These are phyloP conservation scores for Drosophila cyrtoloma DNA, from an alignment of 2,888 invertebrate genomes.

Conservation along the genomic window DNA sequence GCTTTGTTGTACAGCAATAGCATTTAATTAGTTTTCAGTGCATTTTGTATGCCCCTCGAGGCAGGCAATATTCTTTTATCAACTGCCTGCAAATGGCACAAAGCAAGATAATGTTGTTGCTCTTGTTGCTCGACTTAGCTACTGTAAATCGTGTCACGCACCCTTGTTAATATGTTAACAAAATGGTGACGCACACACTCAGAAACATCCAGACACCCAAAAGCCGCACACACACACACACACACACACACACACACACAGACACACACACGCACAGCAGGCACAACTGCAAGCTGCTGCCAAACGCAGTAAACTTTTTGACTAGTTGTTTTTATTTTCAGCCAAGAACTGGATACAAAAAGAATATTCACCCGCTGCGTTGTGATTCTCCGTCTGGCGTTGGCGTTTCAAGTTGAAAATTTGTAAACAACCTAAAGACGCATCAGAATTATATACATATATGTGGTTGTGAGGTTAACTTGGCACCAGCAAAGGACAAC, in stretches of 20 bases:
- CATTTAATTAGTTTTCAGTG: constrained; percentile 53
- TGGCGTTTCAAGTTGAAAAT: constrained; percentile 77
- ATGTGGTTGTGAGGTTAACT: constrained; percentile 39
- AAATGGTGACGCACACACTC: constrained; percentile 41
- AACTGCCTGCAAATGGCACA: constrained; percentile 58
- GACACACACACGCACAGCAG: constrained; percentile 19
- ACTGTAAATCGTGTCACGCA: constrained; percentile 62
- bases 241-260: constrained; percentile 23
- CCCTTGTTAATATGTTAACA: constrained; percentile 60
- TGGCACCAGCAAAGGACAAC: constrained; percentile 19
- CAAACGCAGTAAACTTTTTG: constrained; percentile 65
- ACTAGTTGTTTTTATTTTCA: constrained; percentile 34
- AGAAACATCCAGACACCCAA: constrained; percentile 14
- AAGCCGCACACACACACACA: background rate
- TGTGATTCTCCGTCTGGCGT: constrained; percentile 57
- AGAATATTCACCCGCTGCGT: constrained; percentile 53
- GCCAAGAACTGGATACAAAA: constrained; percentile 33
- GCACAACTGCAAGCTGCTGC: constrained; percentile 64
- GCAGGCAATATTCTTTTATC: constrained; percentile 45
- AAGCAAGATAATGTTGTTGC: constrained; percentile 25
- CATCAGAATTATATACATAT: constrained; percentile 44
- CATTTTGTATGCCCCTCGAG: constrained; percentile 25
- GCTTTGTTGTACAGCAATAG: constrained; percentile 26
- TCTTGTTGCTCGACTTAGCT: constrained; percentile 32
- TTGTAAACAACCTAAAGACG: constrained; percentile 70